Percentiles rank a stretch among this genome's conserved stretches.
Conservation (phyloP, 1,140 invertebrate species). For the Micrasema longulum region DNA sequence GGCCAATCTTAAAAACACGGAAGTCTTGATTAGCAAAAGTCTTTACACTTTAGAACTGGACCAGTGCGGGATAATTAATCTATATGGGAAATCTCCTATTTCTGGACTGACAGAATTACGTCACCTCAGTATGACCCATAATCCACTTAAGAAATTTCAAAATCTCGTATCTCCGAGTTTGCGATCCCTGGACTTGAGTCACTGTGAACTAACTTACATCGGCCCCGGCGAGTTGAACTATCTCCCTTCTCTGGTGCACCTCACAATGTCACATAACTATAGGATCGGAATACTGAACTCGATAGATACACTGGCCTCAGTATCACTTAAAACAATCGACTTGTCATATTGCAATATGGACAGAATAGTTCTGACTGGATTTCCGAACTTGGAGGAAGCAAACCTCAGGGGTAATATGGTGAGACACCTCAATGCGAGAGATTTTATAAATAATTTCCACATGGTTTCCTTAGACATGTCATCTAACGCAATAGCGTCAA, state of each 20-base stretch:
- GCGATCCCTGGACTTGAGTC: conserved; percentile 69
- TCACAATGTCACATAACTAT: conserved; percentile 69
- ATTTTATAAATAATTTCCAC: conserved; percentile 72
- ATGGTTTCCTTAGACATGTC: conserved; percentile 75
- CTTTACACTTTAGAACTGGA: conserved; percentile 67
- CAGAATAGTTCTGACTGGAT: conserved; percentile 69
- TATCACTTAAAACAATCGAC: conserved; percentile 71
- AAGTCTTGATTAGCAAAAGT: conserved; percentile 65
- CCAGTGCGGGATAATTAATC: conserved; percentile 66
- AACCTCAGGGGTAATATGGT: conserved; percentile 73
- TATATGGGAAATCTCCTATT: conserved; percentile 66
- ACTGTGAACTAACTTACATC: conserved; percentile 67
- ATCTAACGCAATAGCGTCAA: conserved; percentile 69
- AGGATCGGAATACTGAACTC: conserved; percentile 61
- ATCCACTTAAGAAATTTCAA: conserved; percentile 65
- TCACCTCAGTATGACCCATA: conserved; percentile 67
- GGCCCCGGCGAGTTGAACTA: conserved; percentile 64
- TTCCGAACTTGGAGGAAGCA: conserved; percentile 70
- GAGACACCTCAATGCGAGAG: conserved; percentile 65
- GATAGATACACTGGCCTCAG: conserved; percentile 62
- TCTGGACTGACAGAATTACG: conserved; percentile 67
- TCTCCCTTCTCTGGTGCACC: conserved; percentile 64
- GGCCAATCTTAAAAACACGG: conserved; percentile 64
- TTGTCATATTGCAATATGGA: conserved; percentile 75
- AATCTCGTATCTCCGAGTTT: conserved; percentile 67